Percentiles rank a stretch among this genome's conserved stretches.
These are phyloP conservation scores for Torymus tubicola DNA, from an alignment of 2,888 invertebrate species.

Conservation along the genomic window DNA sequence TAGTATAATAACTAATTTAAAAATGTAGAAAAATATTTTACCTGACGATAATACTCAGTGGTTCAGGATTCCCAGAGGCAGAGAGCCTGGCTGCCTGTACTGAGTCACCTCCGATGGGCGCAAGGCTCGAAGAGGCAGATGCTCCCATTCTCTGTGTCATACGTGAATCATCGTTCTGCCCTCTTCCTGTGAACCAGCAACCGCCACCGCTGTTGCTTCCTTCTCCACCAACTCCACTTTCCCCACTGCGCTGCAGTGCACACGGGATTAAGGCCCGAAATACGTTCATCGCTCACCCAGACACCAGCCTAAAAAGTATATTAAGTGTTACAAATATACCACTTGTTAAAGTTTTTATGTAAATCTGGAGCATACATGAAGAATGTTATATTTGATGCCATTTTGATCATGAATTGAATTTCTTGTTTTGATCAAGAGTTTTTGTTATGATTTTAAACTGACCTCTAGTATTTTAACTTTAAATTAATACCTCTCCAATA, in stretches of 20 bases:
- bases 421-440: too few relatives aligned
- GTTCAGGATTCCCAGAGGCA: conserved; percentile 73
- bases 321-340: background rate
- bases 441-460: too few relatives aligned
- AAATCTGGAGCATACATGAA: too few relatives aligned
- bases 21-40: conserved; percentile 57
- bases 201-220: conserved; percentile 64
- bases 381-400: too few relatives aligned
- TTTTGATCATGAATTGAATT: too few relatives aligned
- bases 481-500: too few relatives aligned
- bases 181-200: conserved; percentile 73
- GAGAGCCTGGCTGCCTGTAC: conserved; percentile 75
- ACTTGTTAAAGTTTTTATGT: too few relatives aligned
- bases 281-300: conserved; percentile 80
- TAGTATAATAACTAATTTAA: too few relatives aligned
- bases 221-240: conserved; percentile 68
- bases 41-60: conserved; percentile 74
- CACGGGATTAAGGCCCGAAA: conserved; percentile 80
- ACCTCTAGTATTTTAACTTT: too few relatives aligned
- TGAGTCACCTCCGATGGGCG: conserved; percentile 74
- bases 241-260: conserved; percentile 79
- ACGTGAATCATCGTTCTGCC: conserved; percentile 72
- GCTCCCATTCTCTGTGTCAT: conserved; percentile 77
- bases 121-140: conserved; percentile 75
- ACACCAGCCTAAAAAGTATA: conserved; percentile 76